Conservation (phyloP, 2,113 vertebrate genomes). For the Argyrosomus japonicus region DNA sequence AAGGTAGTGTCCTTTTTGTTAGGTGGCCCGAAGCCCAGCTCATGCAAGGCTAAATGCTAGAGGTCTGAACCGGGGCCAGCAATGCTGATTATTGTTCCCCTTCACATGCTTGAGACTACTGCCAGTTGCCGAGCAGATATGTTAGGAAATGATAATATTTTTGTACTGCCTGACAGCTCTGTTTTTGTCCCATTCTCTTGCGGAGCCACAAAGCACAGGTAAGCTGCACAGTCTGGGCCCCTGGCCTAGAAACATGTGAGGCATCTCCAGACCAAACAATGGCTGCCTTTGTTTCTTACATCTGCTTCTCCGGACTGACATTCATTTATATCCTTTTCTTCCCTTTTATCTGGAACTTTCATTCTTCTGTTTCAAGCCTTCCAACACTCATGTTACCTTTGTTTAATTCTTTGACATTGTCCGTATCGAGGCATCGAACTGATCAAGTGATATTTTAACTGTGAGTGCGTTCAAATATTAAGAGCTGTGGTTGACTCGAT, state of each 20-base stretch:
- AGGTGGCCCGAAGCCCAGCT: conserved; percentile 44
- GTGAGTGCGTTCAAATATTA: conserved; percentile 48
- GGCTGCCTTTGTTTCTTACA: conserved; percentile 87
- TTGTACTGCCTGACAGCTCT: conserved; percentile 82
- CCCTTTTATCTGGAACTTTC: conserved; percentile 57
- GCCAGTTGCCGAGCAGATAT: conserved; percentile 81
- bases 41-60: conserved; percentile 41
- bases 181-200: conserved; percentile 84
- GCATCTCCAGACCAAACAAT: conserved; percentile 87
- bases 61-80: conserved; percentile 45
- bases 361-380: conserved; percentile 38
- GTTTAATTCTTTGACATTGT: conserved; percentile 33
- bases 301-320: conserved; percentile 81
- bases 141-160: conserved; percentile 84
- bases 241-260: conserved; percentile 86
- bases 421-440: conserved; percentile 46
- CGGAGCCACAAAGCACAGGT: conserved; percentile 86
- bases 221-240: conserved; percentile 86
- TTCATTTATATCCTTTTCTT: conserved; percentile 57
- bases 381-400: conserved; percentile 46
- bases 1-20: conserved; percentile 63
- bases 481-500: conserved; percentile 56
- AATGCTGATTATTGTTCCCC: conserved; percentile 74
- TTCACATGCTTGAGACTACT: conserved; percentile 76
- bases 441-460: conserved; percentile 41